These are phyloP conservation scores for Petrolisthes manimaculis DNA, from an alignment of 2,888 invertebrate species.

Conservation along the genomic window DNA sequence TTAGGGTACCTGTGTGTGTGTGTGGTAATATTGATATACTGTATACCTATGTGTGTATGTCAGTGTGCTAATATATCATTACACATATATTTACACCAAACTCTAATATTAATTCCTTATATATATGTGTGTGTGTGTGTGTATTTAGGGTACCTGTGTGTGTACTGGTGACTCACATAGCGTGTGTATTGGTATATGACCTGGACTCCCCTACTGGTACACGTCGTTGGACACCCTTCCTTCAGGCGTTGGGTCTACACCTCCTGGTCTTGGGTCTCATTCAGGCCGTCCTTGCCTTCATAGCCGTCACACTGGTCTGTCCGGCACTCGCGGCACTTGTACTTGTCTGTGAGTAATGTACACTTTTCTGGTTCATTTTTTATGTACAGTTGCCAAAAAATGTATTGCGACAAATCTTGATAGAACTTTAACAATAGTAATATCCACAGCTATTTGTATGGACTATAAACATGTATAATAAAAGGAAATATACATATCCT, in stretches of 20 bases:
- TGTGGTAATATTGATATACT: no score
- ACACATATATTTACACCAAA: no score
- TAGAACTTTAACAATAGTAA: no score
- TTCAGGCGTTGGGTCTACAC: conserved; percentile 86
- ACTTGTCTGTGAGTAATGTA: conserved; percentile 79
- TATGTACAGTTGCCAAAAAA: no score
- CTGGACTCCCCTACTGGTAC: conserved; percentile 84
- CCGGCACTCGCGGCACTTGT: conserved; percentile 80
- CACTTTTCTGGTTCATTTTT: no score
- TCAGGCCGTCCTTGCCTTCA: conserved; percentile 83
- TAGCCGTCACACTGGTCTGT: conserved; percentile 81
- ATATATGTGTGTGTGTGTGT: background rate
- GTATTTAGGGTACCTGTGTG: conserved; percentile 79
- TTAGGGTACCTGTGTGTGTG: background rate
- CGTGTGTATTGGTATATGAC: conserved; percentile 85
- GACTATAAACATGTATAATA: no score
- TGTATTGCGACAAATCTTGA: no score
- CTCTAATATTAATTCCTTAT: background rate
- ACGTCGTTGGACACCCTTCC: conserved; percentile 73
- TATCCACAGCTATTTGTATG: no score
- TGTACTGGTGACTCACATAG: conserved; percentile 79
- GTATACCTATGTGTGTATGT: no score
- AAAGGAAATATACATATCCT: no score
- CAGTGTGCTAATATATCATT: no score
- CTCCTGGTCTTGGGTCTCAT: conserved; percentile 82